Evolutionary conservation across 2,797 vertebrate species (phyloP), one percentile per base, ranked within the genome.

Genomic region (Chanos chanos): DNA sequence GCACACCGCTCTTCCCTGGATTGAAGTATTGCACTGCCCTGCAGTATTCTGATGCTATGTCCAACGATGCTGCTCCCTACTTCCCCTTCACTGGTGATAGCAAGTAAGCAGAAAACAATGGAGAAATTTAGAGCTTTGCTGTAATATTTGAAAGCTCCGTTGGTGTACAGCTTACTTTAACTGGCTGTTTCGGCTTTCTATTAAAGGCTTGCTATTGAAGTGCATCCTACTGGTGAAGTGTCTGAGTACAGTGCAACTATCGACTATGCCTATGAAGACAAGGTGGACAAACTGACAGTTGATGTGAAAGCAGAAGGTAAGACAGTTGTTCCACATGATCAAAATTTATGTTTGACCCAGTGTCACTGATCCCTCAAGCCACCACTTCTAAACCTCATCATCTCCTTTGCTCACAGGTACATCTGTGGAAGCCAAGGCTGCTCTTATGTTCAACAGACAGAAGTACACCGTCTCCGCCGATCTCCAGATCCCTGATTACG

Each of bases 71-170:
- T 1, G 63, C 88, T 21, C 91, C 93, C 1, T 94, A 91, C 79
- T 93, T 88, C 71, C 93, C 93, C 5, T 82, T 96, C 67, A 90
- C 86, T 0, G 92, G 92, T 66, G 88, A 96, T 77, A 91, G 89
- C 77, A 92, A 85, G 96, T 96, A 41, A 85, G 85, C n/a, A n/a
- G 1, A 7, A 24, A 51, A 21, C 8, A 15, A 16, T 64, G 51
- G n/a, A 49, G 7, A 16, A 21, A 27, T 34, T 37, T 33, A 4
- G 4, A 18, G 22, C 16, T 18, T 50, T n/a, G 16, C 2, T 1
- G 3, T 4, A 43, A 49, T 33, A 27, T 10, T 2, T 52, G 1
- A 59, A 44, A 7, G 19, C 15, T 37, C 4, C 1, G 33, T 10
- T 33, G 3, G 9, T 12, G 9, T 7, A 6, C 16, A n/a, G 16